Evolutionary conservation across 2,797 vertebrate genomes (phyloP), one percentile per base, ranked within the genome.

Genomic region (Hirundo rustica): DNA sequence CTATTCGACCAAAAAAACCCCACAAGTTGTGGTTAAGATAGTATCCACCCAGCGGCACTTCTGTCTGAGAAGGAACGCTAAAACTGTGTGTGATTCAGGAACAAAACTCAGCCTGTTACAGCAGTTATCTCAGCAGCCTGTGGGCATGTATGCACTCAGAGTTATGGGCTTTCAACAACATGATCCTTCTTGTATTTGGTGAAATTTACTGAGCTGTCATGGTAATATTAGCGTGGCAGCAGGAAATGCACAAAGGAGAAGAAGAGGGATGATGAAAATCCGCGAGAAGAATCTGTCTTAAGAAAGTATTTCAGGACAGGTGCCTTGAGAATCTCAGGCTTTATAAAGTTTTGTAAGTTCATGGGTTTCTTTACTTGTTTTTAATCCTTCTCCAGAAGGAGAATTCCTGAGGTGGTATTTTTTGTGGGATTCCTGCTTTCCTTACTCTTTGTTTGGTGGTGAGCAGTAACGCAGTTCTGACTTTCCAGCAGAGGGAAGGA

Each of bases 161-260:
- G 80, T 94, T 94, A 93, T 1, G 25, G 84, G 48, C 91, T 95
- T 93, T 95, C 80, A 90, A 26, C 88, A 93, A 65, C 91, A 88
- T 78, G 89, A 89, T 96, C 91, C 81, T 76, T 94, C 68, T 68
- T 95, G 86, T 82, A 77, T 94, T 94, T 93, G 89, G 66, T 93
- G 78, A 92, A 92, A 89, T 92, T 89, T 92, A 89, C 91, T 88
- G 91, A 95, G 82, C 91, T 95, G 90, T 94, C 91, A 42, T 1
- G 6, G 72, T 80, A 66, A 65, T 79, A 80, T 80, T 83, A 77
- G 70, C 55, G 88, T 95, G 92, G 58, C 92, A 84, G 58, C 72
- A 85, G n/a, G 70, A 91, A 93, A 75, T 42, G 55, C 87, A 81
- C 65, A 48, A 81, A 90, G 85, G 85, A 77, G 47, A 82, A 76